These are phyloP conservation scores for Hipposideros armiger DNA, from an alignment of 2,113 vertebrate species.

Conservation along the genomic window DNA sequence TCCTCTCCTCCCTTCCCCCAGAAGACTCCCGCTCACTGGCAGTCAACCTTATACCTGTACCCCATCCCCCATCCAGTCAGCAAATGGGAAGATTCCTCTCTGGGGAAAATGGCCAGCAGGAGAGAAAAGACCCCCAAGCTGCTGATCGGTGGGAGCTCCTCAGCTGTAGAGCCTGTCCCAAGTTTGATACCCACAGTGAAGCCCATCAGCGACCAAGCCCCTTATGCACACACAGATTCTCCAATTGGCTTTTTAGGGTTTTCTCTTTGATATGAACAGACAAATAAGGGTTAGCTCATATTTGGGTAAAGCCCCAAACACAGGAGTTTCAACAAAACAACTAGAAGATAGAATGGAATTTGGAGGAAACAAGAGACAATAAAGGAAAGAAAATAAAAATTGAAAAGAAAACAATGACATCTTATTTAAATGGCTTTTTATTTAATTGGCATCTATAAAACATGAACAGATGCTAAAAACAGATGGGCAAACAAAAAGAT, in stretches of 20 bases:
- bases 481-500: background rate
- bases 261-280: slow-evolving; percentile 11
- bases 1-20: background rate
- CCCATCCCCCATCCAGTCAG: background rate
- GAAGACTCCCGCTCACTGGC: background rate
- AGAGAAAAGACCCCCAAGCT: background rate
- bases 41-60: background rate
- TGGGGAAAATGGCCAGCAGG: background rate
- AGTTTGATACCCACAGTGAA: background rate
- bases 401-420: background rate
- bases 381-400: background rate
- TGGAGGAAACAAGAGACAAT: background rate
- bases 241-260: background rate
- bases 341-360: background rate
- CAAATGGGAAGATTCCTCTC: background rate
- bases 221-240: background rate
- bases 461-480: background rate
- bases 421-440: background rate
- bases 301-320: background rate
- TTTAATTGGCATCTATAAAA: background rate
- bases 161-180: background rate
- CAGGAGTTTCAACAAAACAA: background rate
- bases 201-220: background rate
- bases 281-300: background rate
- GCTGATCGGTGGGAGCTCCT: background rate